Evolutionary conservation across 2,113 vertebrate genomes (phyloP).

Genomic region (Platichthys stellatus): DNA sequence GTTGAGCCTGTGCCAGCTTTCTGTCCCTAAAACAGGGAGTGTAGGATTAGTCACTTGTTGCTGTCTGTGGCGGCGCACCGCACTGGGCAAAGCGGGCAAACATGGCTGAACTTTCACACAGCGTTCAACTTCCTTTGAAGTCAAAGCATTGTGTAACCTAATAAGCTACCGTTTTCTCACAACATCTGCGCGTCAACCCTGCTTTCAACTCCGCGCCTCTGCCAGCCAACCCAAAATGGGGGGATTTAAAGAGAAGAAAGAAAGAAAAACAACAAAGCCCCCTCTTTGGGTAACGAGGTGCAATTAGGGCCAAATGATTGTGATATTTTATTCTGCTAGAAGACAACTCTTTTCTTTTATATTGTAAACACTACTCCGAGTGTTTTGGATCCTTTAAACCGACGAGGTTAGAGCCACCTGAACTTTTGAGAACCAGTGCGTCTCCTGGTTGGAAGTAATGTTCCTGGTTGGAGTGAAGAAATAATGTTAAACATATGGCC

Average conservation of each 20-base stretch:
- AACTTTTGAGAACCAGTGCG: constrained; percentile 25
- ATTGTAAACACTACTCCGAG: constrained; percentile 64
- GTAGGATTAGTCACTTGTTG: constrained; percentile 69
- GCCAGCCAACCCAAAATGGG: constrained; percentile 60
- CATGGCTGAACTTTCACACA: constrained; percentile 71
- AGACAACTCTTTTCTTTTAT: constrained; percentile 52
- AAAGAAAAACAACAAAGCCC: constrained; percentile 56
- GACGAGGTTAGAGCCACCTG: constrained; percentile 32
- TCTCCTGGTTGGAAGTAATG: constrained; percentile 15
- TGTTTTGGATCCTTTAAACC: constrained; percentile 60
- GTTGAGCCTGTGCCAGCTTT: constrained; percentile 61
- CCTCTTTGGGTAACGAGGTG: constrained; percentile 56
- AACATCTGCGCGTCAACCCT: constrained; percentile 82
- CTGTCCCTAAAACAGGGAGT: constrained; percentile 54
- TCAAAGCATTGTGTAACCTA: constrained; percentile 76
- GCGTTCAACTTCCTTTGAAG: constrained; percentile 70
- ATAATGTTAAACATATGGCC: constrained; percentile 43
- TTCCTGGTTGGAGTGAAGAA: constrained; percentile 21
- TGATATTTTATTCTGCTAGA: constrained; percentile 67
- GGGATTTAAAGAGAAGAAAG: constrained; percentile 61
- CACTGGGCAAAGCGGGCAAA: constrained; percentile 49
- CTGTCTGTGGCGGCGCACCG: constrained; percentile 47
- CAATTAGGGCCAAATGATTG: constrained; percentile 75
- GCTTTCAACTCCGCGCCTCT: constrained; percentile 71
- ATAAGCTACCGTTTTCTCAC: constrained; percentile 81